Evolutionary conservation across 2,888 invertebrate genomes (phyloP).

Genomic region (Zaprionus obscuricornis): DNA sequence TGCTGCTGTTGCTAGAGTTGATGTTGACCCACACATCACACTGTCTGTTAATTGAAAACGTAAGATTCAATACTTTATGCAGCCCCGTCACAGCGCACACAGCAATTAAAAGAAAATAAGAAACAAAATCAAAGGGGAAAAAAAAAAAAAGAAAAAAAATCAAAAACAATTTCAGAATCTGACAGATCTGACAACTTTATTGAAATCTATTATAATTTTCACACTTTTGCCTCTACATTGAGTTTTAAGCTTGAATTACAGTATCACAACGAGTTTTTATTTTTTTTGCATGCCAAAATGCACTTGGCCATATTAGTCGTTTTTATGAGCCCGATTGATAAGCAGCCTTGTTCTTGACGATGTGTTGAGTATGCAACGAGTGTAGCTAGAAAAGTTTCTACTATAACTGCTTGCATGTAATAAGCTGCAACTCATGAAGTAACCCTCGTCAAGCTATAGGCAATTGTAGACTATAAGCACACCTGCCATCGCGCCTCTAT

Average conservation of each 20-base stretch:
- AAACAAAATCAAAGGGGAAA: no score
- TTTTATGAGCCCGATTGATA: slow-evolving; percentile 64
- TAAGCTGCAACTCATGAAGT: neutral
- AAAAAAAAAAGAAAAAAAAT: no score
- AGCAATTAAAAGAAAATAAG: slow-evolving; percentile 30
- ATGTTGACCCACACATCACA: slow-evolving; percentile 37
- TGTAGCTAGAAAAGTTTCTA: neutral
- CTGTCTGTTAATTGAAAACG: slow-evolving; percentile 66
- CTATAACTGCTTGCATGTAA: no score
- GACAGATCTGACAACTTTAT: slow-evolving; percentile 60
- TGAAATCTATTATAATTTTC: slow-evolving; percentile 75
- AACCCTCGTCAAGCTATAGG: slow-evolving; percentile 5
- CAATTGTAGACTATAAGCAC: slow-evolving; percentile 33
- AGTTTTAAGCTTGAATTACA: neutral
- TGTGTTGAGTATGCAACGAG: slow-evolving; percentile 18
- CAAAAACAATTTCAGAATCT: slow-evolving; percentile 32
- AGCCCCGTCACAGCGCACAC: slow-evolving; percentile 7
- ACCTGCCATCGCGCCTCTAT: slow-evolving; percentile 37
- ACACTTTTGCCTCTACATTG: slow-evolving; percentile 46
- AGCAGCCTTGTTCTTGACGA: slow-evolving; percentile 27
- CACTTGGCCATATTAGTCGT: slow-evolving; percentile 55
- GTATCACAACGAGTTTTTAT: slow-evolving; percentile 3
- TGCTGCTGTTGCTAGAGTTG: slow-evolving; percentile 16
- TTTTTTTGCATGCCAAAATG: slow-evolving; percentile 50
- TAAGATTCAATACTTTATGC: slow-evolving; percentile 69